Evolutionary conservation across 2,888 invertebrate genomes (phyloP).

Genomic region (Pristionchus maxplancki): DNA sequence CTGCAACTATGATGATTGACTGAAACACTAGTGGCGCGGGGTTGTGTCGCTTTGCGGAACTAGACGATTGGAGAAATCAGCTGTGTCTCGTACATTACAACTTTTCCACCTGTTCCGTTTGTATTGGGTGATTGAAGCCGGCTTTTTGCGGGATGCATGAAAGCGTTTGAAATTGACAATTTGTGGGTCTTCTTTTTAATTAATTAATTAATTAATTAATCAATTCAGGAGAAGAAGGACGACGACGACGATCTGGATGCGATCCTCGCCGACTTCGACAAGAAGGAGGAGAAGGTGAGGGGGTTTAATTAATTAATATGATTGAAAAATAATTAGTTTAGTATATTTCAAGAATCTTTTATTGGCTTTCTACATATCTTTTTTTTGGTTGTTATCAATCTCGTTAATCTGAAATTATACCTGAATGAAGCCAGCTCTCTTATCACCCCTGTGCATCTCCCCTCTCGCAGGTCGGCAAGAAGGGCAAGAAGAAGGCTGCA

Average conservation of each 20-base stretch:
- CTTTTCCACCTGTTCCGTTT: too few species aligned
- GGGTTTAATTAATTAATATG: neutral
- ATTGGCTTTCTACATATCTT: too few species aligned
- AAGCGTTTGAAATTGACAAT: too few species aligned
- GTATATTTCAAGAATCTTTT: too few species aligned
- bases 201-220: neutral
- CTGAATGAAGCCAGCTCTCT: neutral
- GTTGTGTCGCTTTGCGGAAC: too few species aligned
- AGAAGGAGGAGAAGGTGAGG: conserved; percentile 54
- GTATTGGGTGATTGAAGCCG: too few species aligned
- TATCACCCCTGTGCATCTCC: neutral
- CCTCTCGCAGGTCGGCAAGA: neutral
- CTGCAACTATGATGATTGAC: too few species aligned
- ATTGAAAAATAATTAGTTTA: neutral
- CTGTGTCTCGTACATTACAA: too few species aligned
- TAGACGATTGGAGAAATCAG: too few species aligned
- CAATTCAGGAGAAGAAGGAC: conserved; percentile 54
- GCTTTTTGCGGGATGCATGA: too few species aligned
- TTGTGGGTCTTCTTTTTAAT: too few species aligned
- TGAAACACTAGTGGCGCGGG: too few species aligned
- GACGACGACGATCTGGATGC: conserved; percentile 72
- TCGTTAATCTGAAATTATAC: neutral
- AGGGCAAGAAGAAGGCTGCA: conserved; percentile 52
- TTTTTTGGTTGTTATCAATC: neutral
- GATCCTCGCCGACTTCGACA: conserved; percentile 62